phyloP scores from a whole-genome alignment of 2,888 invertebrate genomes.

The Hypselothyrea guttata region DNA sequence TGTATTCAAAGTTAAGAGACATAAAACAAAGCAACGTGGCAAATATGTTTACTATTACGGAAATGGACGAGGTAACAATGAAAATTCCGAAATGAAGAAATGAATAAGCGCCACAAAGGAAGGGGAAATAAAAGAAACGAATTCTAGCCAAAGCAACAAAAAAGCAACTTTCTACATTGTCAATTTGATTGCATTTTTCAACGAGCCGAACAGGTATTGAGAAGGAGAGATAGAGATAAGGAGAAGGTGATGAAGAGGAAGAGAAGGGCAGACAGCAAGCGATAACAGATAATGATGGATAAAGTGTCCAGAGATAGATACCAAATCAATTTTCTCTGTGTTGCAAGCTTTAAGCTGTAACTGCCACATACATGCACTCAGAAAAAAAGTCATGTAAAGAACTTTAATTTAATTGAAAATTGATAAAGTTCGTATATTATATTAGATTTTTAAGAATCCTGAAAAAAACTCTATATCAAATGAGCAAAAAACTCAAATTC shows the following conservation, averaged over 20 bases:
- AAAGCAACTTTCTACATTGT: conserved; percentile 46
- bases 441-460: too few relatives aligned
- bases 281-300: neutral
- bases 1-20: conserved; percentile 61
- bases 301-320: too few relatives aligned
- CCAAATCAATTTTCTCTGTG: too few relatives aligned
- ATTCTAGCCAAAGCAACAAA: neutral
- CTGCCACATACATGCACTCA: too few relatives aligned
- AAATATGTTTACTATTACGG: conserved; percentile 71
- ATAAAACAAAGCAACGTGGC: conserved; percentile 57
- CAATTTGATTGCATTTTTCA: conserved; percentile 66
- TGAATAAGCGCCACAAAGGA: neutral
- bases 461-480: too few relatives aligned
- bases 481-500: too few relatives aligned
- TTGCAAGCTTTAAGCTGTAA: neutral
- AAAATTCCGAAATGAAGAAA: conserved; percentile 6
- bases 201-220: neutral
- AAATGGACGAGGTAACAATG: conserved; percentile 4
- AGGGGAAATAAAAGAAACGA: neutral
- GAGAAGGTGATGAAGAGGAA: neutral
- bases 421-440: too few relatives aligned
- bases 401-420: too few relatives aligned
- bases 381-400: too few relatives aligned
- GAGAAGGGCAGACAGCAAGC: neutral
- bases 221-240: neutral